These are phyloP conservation scores for Epirrhoe alternata DNA, from an alignment of 2,888 invertebrate genomes.

Conservation along the genomic window DNA sequence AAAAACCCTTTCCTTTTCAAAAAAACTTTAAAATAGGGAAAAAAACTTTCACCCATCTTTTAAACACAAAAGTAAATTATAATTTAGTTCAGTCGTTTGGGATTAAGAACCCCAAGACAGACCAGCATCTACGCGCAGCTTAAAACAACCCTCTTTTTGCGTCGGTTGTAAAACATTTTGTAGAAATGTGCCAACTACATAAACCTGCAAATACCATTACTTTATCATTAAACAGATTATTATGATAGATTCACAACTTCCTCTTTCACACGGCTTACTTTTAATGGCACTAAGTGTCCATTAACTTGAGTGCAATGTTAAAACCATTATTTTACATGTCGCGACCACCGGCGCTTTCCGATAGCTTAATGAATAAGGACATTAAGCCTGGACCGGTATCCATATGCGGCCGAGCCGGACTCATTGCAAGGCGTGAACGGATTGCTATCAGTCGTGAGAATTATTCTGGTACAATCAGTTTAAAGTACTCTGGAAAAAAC, in stretches of 20 bases:
- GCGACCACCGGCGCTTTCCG: slow-evolving; percentile 59
- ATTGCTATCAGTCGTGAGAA: background rate
- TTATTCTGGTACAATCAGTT: background rate
- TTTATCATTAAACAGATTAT: slow-evolving; percentile 13
- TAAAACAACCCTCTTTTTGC: background rate
- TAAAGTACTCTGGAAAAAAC: too few species aligned
- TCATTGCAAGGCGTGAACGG: slow-evolving; percentile 4
- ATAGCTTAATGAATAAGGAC: slow-evolving; percentile 72
- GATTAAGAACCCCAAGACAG: too few species aligned
- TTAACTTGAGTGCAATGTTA: slow-evolving; percentile 46
- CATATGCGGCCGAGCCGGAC: slow-evolving; percentile 10
- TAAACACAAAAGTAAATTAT: too few species aligned
- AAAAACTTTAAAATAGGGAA: too few species aligned
- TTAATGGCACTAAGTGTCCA: slow-evolving; percentile 40
- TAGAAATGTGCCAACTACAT: background rate
- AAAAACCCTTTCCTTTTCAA: too few species aligned
- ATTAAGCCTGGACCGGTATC: slow-evolving; percentile 47
- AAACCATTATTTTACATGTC: slow-evolving; percentile 50
- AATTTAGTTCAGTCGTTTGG: too few species aligned
- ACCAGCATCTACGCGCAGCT: too few species aligned
- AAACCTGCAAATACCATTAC: slow-evolving; percentile 4
- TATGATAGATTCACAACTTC: slow-evolving; percentile 16
- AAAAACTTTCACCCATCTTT: too few species aligned
- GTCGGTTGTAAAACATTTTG: background rate
- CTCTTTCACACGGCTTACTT: slow-evolving; percentile 30